Evolutionary conservation across 1,140 invertebrate genomes (phyloP).

Genomic region (Brachionus manjavacas): DNA sequence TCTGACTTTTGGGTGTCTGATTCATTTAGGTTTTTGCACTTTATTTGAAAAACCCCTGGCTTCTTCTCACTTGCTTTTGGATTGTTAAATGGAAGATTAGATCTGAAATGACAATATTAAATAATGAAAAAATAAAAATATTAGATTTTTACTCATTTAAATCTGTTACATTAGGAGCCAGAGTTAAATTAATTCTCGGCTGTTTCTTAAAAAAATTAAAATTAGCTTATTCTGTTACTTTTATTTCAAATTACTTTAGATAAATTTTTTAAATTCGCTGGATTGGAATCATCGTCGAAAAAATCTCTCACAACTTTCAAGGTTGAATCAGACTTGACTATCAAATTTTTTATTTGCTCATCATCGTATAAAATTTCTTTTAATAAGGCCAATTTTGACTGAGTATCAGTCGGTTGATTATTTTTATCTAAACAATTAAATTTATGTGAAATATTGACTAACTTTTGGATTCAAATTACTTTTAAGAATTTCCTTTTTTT

Average conservation of each 20-base stretch:
- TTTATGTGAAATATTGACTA: not conserved
- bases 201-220: not conserved
- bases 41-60: not conserved
- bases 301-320: constrained; percentile 3
- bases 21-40: not conserved
- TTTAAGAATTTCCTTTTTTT: constrained; percentile 1
- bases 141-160: not conserved
- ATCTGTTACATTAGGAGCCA: constrained; percentile 5
- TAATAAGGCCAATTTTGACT: constrained; percentile 5
- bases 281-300: constrained; percentile 4
- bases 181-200: not conserved
- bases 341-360: constrained; percentile 11
- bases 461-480: not conserved
- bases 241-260: not conserved
- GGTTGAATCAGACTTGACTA: constrained; percentile 22
- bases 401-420: not conserved
- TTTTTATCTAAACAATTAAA: not conserved
- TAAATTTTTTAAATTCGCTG: not conserved
- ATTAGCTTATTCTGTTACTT: not conserved
- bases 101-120: not conserved
- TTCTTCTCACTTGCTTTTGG: not conserved
- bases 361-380: constrained; percentile 38
- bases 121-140: not conserved
- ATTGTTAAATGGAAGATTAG: not conserved
- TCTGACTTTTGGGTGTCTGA: not conserved